Evolutionary conservation across 2,797 vertebrate genomes (phyloP), one percentile per base, ranked within the genome.

Genomic region (Hypotaenidia okinawae): DNA sequence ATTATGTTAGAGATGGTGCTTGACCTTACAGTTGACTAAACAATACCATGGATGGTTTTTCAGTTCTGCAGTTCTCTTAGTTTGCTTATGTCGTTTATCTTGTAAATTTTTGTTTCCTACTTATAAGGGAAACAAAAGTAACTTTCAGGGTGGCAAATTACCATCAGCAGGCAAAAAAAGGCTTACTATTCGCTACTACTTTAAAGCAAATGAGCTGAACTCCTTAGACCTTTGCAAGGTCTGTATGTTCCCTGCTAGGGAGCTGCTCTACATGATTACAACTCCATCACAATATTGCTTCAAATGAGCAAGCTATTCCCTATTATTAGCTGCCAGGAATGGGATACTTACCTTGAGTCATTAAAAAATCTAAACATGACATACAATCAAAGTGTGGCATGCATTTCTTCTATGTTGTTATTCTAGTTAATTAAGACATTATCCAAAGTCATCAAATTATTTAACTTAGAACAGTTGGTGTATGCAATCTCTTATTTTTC

Each of bases 361-460:
- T 64, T 70, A 74, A 25, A 87, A 89, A 86, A 81, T 41, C n/a
- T 75, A 52, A 45, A 85, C 61, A 45, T 54, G 61, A 37, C 35
- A 41, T 59, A 25, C 16, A 61, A 59, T 77, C 28, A 37, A 83
- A 85, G 12, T 3, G 6, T 54, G 28, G 6, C 13, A 78, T 58
- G 19, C 25, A 32, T 85, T 95, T 89, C 7, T 84, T 87, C 45
- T 61, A 1, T 58, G 54, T 70, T 83, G 47, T 79, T 96, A 93
- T 54, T 91, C 68, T 75, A 85, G 33, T 83, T 85, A 90, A 77
- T 95, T 83, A 87, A 85, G 33, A 13, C 32, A 35, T 87, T 92
- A 89, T 67, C 49, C 39, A 55, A 92, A 77, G 14, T 43, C 43
- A 79, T 93, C 79, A 87, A 94, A 82, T 83, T 90, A 51, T 90